Evolutionary conservation across 1,140 invertebrate species (phyloP), one percentile per base, ranked within the genome.

Genomic region (Pseudomyrmex concolor): DNA sequence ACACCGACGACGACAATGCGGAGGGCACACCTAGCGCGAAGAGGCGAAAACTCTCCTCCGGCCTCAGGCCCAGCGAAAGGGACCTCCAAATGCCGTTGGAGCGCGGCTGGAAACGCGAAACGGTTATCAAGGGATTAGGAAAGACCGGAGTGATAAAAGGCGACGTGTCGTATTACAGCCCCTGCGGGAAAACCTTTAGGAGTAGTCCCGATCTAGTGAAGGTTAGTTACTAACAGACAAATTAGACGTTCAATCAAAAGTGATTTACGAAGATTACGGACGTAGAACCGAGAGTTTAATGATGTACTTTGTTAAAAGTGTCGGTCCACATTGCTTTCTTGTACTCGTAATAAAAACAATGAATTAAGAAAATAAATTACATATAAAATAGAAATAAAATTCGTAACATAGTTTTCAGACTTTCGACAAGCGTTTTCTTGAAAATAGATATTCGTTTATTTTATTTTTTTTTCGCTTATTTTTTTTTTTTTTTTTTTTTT

Each of bases 21-120:
- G 92, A 94, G 60, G 89, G 93, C 73, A 89, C 91, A 80, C 90
- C 95, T 80, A 91, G 92, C 92, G 85, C 94, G 12, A 94, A 94
- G 77, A 92, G 92, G 77, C 92, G 93, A 82, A 94, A 94, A 80
- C 88, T 94, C 63, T 93, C 92, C 85, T 92, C 93, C 17, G 93
- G 91, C 89, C 88, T 94, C 63, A 94, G 92, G 86, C 92, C 93
- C 17, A 93, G 91, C 89, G 95, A 96, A 68, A 92, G 94, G 22
- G 96, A 97, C 83, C 92, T 98, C 59, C 95, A 96, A 68, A 94
- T 97, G 67, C 97, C 97, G 1, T 91, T 98, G 15, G 96, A 97
- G 73, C 95, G 96, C 93, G 98, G 98, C 19, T 99, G 98, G 98
- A 97, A 97, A 89, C 94, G 98, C 55, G 97, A 98, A 91, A 99